These are phyloP conservation scores for Drosophila borborema DNA, from an alignment of 2,888 invertebrate genomes.

Conservation along the genomic window DNA sequence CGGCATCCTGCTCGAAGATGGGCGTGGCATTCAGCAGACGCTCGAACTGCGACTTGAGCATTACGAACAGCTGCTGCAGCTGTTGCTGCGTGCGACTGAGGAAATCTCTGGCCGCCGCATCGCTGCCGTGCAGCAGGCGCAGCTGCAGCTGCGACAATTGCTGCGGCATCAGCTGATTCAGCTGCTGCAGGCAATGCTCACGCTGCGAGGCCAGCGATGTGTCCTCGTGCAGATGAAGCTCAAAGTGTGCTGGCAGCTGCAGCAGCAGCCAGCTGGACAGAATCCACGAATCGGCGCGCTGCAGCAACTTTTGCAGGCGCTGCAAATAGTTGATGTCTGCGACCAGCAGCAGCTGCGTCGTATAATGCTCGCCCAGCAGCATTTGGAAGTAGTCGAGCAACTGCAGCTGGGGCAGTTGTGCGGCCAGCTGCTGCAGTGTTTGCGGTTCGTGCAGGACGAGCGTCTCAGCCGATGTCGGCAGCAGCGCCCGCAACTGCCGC, in stretches of 20 bases:
- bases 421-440: conserved; percentile 52
- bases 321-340: conserved; percentile 66
- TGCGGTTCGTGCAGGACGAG: conserved; percentile 73
- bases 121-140: conserved; percentile 62
- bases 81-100: conserved; percentile 30
- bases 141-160: conserved; percentile 65
- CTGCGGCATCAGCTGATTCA: conserved; percentile 71
- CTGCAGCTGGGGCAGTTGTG: conserved; percentile 61
- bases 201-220: conserved; percentile 60
- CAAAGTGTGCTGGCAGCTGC: conserved; percentile 79
- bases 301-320: conserved; percentile 52
- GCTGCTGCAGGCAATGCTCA: conserved; percentile 68
- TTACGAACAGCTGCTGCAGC: conserved; percentile 59
- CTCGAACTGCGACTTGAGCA: conserved; percentile 77
- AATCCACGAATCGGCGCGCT: conserved; percentile 41
- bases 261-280: conserved; percentile 76
- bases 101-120: conserved; percentile 36
- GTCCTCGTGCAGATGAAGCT: conserved; percentile 74
- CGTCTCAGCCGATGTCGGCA: conserved; percentile 20
- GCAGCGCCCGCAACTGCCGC: conserved; percentile 55
- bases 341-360: conserved; percentile 68
- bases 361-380: conserved; percentile 56
- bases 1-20: conserved; percentile 67
- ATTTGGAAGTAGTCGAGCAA: conserved; percentile 67
- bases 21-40: conserved; percentile 62